Evolutionary conservation across 2,113 vertebrate genomes (phyloP), one percentile per base, ranked within the genome.

Genomic region (Mohoua ochrocephala): DNA sequence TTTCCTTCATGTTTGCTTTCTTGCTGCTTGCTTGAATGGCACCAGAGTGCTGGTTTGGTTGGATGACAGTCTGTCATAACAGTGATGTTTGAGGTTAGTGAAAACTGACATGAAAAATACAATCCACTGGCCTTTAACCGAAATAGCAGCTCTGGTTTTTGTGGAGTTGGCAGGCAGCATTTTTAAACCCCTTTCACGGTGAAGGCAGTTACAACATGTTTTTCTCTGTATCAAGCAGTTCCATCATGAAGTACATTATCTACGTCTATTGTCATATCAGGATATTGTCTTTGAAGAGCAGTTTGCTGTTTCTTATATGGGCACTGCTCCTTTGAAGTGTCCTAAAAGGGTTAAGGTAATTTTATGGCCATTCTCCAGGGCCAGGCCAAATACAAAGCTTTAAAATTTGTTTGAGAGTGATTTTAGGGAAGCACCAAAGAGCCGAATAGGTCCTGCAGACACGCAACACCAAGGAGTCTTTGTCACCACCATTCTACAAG

Each of bases 51-150:
- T 54, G 45, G 86, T 81, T 91, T 95, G 89, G 89, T 92, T 91
- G 92, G 93, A 93, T 95, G 95, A 93, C 90, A 87, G 87, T 95
- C 87, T 96, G 91, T 95, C 96, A 97, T 97, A 97, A 97, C 94
- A 96, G 68, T 67, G 91, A 95, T 93, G 90, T 85, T 95, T 97
- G 91, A 96, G 53, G 78, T 80, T 81, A 94, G 84, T 84, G 73
- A 89, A 91, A 96, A 97, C 87, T 96, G 89, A 86, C 49, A 9
- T 94, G 87, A 91, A 95, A 97, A 97, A 95, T 94, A 95, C 87
- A 95, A 93, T 78, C 68, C 83, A 84, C 84, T 69, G 41, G 79
- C 86, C 91, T 96, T 95, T 94, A 93, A 96, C 67, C 49, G 64
- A 94, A 97, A 94, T 57, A 82, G 84, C 88, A 90, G 81, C 73